phyloP scores from a whole-genome alignment of 2,797 vertebrate species.

The Notamacropus eugenii region DNA sequence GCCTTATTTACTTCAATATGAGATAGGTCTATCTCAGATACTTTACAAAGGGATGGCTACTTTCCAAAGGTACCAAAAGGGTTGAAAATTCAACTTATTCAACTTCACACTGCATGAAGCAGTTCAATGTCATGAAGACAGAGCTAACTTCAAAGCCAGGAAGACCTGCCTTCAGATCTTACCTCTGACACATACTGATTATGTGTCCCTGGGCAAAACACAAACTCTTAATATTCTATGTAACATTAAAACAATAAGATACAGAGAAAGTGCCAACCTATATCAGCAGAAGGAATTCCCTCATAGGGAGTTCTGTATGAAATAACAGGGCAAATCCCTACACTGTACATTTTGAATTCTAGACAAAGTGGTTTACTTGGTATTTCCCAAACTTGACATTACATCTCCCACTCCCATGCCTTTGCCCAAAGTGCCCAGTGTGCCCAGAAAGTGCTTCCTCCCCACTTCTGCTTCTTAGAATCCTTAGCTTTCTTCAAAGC shows the following conservation, averaged over 20 bases:
- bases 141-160: not conserved
- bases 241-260: not conserved
- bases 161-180: not conserved
- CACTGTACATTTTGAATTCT: too few species aligned
- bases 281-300: not conserved
- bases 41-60: not conserved
- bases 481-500: not conserved
- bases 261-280: not conserved
- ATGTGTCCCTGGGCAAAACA: not conserved
- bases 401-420: not conserved
- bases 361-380: not conserved
- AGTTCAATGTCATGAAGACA: too few species aligned
- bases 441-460: not conserved
- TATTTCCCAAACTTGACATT: not conserved
- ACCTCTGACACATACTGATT: not conserved
- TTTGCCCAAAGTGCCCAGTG: not conserved
- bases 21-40: not conserved
- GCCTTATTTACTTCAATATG: not conserved
- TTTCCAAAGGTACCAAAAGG: not conserved
- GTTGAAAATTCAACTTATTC: not conserved
- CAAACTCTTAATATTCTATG: not conserved
- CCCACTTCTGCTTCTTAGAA: not conserved
- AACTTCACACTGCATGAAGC: not conserved
- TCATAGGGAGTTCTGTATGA: not conserved
- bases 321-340: not conserved